phyloP scores from a whole-genome alignment of 92 coral and sea anemone species.

The Epizoanthus ramosus region DNA sequence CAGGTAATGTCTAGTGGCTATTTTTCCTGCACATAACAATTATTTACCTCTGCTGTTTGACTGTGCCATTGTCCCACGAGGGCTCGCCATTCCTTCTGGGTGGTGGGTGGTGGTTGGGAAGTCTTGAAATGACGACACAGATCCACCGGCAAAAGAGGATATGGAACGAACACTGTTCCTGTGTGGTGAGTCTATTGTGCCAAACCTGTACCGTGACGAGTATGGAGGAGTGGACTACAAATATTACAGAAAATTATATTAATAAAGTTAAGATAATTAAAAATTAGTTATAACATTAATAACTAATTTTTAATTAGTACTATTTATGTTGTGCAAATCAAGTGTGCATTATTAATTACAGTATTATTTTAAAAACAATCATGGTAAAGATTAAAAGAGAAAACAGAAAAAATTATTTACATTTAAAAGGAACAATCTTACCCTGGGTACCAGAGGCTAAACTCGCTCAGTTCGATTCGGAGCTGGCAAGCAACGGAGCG shows the following conservation, averaged over 20 bases:
- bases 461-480: no score
- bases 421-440: no score
- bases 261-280: no score
- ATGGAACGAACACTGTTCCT: constrained; percentile 81
- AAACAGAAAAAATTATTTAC: no score
- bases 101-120: constrained; percentile 62
- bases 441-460: no score
- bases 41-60: constrained; percentile 88
- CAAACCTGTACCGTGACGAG: constrained; percentile 59
- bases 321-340: no score
- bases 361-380: no score
- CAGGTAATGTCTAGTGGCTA: not conserved
- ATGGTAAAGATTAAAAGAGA: no score
- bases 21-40: not conserved
- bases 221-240: constrained; percentile 65
- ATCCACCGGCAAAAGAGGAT: constrained; percentile 80
- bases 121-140: constrained; percentile 89
- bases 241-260: not conserved
- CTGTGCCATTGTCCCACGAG: constrained; percentile 82
- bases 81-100: constrained; percentile 65
- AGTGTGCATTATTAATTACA: no score
- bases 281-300: no score
- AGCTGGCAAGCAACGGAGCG: no score
- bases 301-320: no score
- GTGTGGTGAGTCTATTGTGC: constrained; percentile 72